A percentile compares a stretch with the other conserved stretches of the same genome.
phyloP scores from a whole-genome alignment of 2,113 vertebrate genomes.

The Hymenochirus boettgeri region DNA sequence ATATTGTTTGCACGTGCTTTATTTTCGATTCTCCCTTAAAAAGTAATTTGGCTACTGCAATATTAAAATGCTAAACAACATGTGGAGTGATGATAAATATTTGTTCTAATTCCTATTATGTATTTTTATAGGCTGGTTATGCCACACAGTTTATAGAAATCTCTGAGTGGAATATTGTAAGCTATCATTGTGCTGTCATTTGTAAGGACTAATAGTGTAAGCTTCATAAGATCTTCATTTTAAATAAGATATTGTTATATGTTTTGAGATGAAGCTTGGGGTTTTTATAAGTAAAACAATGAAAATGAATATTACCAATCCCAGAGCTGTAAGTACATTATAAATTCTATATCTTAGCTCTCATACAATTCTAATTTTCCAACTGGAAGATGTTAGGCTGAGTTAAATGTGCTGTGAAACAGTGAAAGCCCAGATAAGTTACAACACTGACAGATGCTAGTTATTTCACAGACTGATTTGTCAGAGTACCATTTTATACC shows the following conservation, averaged over 20 bases:
- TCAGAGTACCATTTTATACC: too few relatives aligned
- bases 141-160: slow-evolving; percentile 18
- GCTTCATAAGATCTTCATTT: slow-evolving; percentile 19
- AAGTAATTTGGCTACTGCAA: slow-evolving; percentile 9
- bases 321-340: slow-evolving; percentile 43
- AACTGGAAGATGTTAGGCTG: neutral
- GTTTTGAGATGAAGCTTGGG: slow-evolving; percentile 32
- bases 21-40: slow-evolving; percentile 9
- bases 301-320: slow-evolving; percentile 40
- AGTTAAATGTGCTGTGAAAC: neutral
- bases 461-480: too few relatives aligned
- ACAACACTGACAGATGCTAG: too few relatives aligned
- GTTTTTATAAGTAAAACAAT: slow-evolving; percentile 43
- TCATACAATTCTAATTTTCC: neutral
- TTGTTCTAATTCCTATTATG: slow-evolving; percentile 30
- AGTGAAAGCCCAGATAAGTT: slow-evolving; percentile 1
- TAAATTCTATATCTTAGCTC: slow-evolving; percentile 39
- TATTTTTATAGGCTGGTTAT: slow-evolving; percentile 28
- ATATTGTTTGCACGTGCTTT: slow-evolving; percentile 26
- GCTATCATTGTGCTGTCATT: slow-evolving; percentile 26
- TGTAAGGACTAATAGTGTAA: slow-evolving; percentile 33
- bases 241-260: slow-evolving; percentile 32
- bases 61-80: slow-evolving; percentile 38
- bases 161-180: slow-evolving; percentile 20
- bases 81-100: slow-evolving; percentile 36